A percentile compares a stretch with the other conserved stretches of the same genome.
These are phyloP conservation scores for Hippoglossus hippoglossus DNA, from an alignment of 2,797 vertebrate species.

Conservation along the genomic window DNA sequence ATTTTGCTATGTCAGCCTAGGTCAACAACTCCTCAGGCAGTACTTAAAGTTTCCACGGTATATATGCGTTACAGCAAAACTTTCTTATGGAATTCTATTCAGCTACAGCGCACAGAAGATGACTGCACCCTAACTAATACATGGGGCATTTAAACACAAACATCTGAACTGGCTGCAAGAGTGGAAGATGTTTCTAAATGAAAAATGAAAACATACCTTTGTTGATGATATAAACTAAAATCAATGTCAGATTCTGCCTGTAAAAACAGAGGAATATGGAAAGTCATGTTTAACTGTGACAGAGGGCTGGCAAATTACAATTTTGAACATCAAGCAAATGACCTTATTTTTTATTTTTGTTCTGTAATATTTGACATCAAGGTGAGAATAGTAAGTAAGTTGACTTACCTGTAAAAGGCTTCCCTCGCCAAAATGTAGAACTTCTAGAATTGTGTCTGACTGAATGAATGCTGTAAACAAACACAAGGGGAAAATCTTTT, in stretches of 20 bases:
- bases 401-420: constrained; percentile 92
- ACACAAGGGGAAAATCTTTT: constrained; percentile 2
- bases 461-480: constrained; percentile 94
- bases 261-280: constrained; percentile 48
- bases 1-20: background rate
- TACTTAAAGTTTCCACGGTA: background rate
- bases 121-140: background rate
- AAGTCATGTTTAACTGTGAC: background rate
- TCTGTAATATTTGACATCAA: no score
- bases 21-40: constrained; percentile 4
- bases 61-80: background rate
- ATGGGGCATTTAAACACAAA: background rate
- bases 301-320: background rate
- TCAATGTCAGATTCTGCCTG: constrained; percentile 95
- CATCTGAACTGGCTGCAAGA: background rate
- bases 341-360: background rate
- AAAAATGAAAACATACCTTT: constrained; percentile 86
- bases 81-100: background rate
- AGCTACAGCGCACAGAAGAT: background rate
- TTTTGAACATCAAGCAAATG: background rate
- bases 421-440: constrained; percentile 96
- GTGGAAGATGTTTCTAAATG: background rate
- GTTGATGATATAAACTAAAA: constrained; percentile 97
- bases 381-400: no score
- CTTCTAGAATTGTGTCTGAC: constrained; percentile 97